Percentiles rank a stretch among this genome's conserved stretches.
Conservation (phyloP, 2,113 vertebrate genomes). For the Tautogolabrus adspersus region DNA sequence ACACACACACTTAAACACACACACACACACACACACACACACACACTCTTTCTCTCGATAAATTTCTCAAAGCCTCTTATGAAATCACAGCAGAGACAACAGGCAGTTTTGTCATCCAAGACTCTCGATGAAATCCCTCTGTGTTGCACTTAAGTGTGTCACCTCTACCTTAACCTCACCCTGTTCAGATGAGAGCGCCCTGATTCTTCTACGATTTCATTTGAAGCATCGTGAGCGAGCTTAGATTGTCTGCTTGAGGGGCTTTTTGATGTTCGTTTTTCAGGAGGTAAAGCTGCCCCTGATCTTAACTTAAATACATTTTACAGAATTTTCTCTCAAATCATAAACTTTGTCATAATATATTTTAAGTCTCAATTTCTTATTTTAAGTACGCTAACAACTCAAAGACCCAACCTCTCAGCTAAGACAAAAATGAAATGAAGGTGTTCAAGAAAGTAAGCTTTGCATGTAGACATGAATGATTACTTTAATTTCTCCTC, state of each 20-base stretch:
- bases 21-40: constrained; percentile 18
- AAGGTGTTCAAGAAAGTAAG: too few species aligned
- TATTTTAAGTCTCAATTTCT: not conserved
- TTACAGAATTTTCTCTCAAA: not conserved
- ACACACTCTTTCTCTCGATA: constrained; percentile 24
- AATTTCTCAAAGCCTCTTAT: constrained; percentile 65
- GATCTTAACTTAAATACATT: not conserved
- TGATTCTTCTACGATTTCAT: constrained; percentile 12
- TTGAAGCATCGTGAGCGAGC: not conserved
- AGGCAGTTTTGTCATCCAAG: constrained; percentile 68
- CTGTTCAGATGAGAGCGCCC: constrained; percentile 40
- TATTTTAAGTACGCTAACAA: too few species aligned
- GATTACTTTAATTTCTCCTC: too few species aligned
- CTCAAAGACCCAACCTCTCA: too few species aligned
- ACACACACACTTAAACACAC: constrained; percentile 24
- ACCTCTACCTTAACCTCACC: constrained; percentile 57
- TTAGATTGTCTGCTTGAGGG: not conserved
- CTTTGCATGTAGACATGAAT: too few species aligned
- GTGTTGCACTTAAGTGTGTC: constrained; percentile 59
- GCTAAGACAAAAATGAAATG: too few species aligned
- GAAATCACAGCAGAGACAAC: constrained; percentile 67
- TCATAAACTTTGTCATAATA: not conserved
- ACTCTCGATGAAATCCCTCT: constrained; percentile 42
- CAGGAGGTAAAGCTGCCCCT: not conserved
- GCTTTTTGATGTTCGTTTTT: not conserved